Evolutionary conservation across 2,888 invertebrate species (phyloP).

Genomic region (Agelastica alni): DNA sequence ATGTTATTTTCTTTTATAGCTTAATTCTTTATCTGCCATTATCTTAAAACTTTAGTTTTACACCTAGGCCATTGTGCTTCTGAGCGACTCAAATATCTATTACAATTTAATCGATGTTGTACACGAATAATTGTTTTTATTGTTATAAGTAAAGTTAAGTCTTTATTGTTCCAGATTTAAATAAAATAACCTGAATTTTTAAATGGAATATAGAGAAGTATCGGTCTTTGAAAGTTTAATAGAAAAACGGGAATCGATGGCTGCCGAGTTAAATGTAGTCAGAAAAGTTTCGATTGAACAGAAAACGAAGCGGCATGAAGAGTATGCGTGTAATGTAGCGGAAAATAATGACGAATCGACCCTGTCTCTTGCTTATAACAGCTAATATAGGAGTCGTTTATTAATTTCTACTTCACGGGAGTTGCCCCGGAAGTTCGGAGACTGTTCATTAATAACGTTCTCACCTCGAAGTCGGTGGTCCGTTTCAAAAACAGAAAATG

Average conservation of each 20-base stretch:
- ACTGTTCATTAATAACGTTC: conserved; percentile 57
- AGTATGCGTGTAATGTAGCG: conserved; percentile 60
- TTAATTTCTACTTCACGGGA: conserved; percentile 50
- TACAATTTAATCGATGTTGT: no score
- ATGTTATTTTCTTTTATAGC: no score
- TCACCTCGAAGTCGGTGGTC: conserved; percentile 48
- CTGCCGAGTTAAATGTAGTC: conserved; percentile 17
- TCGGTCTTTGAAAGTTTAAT: no score
- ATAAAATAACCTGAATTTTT: no score
- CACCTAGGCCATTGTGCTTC: no score
- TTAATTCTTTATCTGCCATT: no score
- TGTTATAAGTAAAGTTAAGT: no score
- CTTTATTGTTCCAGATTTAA: no score
- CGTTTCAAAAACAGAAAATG: conserved; percentile 54
- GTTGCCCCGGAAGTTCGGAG: conserved; percentile 46
- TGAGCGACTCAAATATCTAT: no score
- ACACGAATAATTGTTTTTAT: no score
- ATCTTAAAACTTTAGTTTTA: no score
- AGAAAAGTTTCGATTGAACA: conserved; percentile 31
- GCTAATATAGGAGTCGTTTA: conserved; percentile 58
- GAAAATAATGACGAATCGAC: conserved; percentile 62
- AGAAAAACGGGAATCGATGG: conserved; percentile 20
- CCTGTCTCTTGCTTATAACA: conserved; percentile 59
- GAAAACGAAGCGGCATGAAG: conserved; percentile 54
- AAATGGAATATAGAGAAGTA: no score